These are phyloP conservation scores for Drosophila mojavensis DNA, from an alignment of 1,140 invertebrate species.

Conservation along the genomic window DNA sequence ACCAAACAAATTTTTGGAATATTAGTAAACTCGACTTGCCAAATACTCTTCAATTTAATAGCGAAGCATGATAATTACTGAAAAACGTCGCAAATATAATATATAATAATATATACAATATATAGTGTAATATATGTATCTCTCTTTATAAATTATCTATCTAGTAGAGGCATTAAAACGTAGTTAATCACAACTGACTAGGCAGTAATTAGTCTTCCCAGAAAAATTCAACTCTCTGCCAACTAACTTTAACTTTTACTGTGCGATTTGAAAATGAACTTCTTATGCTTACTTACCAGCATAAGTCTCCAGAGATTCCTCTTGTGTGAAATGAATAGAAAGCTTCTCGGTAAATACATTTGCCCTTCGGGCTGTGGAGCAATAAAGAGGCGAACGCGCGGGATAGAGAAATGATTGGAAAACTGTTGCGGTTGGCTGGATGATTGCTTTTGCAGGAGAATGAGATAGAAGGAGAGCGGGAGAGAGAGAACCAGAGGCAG, in stretches of 20 bases:
- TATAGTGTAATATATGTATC: too few relatives aligned
- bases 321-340: not conserved
- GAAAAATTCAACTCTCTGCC: not conserved
- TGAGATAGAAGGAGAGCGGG: not conserved
- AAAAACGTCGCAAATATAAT: not conserved
- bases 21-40: not conserved
- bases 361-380: not conserved
- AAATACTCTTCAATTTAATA: not conserved
- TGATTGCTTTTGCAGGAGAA: conserved; percentile 5
- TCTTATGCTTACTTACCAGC: not conserved
- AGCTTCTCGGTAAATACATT: not conserved
- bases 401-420: conserved; percentile 8
- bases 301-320: not conserved
- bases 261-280: not conserved
- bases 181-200: too few relatives aligned
- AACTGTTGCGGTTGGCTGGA: conserved; percentile 15
- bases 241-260: not conserved
- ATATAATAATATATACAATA: too few relatives aligned
- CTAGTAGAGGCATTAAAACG: too few relatives aligned
- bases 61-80: not conserved
- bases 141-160: too few relatives aligned
- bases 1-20: conserved; percentile 1
- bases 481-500: not conserved
- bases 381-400: not conserved
- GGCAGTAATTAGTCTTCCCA: not conserved